phyloP scores from a whole-genome alignment of 2,113 vertebrate genomes.

The Aix galericulata region DNA sequence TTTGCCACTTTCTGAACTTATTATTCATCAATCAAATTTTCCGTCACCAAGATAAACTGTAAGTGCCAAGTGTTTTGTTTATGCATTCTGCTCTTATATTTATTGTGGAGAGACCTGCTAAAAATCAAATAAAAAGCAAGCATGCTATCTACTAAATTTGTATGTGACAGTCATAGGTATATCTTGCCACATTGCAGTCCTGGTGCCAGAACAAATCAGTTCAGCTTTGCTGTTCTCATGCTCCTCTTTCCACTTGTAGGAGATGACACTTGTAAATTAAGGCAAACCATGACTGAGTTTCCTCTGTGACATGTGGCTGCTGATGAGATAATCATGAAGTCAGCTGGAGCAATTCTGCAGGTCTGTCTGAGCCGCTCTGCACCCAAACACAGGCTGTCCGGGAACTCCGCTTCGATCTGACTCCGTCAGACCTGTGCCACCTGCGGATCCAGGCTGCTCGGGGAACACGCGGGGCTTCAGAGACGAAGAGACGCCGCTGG shows the following conservation, averaged over 20 bases:
- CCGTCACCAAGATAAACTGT: constrained; percentile 41
- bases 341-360: background rate
- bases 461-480: background rate
- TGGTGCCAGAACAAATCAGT: constrained; percentile 26
- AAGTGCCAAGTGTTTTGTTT: constrained; percentile 41
- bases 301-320: background rate
- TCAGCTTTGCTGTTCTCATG: background rate
- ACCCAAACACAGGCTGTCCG: background rate
- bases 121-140: constrained; percentile 58
- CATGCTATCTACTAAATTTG: constrained; percentile 51
- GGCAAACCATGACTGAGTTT: background rate
- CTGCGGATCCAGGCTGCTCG: background rate
- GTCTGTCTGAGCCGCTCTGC: background rate
- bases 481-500: accelerated
- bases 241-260: background rate
- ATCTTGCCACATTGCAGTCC: background rate
- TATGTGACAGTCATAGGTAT: constrained; percentile 51
- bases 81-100: constrained; percentile 46
- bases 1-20: constrained; percentile 60
- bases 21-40: constrained; percentile 55
- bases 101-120: constrained; percentile 43
- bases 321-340: background rate
- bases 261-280: background rate
- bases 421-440: background rate
- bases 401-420: accelerated